Evolutionary conservation across 2,113 vertebrate genomes (phyloP).

Genomic region (Sceloporus undulatus): DNA sequence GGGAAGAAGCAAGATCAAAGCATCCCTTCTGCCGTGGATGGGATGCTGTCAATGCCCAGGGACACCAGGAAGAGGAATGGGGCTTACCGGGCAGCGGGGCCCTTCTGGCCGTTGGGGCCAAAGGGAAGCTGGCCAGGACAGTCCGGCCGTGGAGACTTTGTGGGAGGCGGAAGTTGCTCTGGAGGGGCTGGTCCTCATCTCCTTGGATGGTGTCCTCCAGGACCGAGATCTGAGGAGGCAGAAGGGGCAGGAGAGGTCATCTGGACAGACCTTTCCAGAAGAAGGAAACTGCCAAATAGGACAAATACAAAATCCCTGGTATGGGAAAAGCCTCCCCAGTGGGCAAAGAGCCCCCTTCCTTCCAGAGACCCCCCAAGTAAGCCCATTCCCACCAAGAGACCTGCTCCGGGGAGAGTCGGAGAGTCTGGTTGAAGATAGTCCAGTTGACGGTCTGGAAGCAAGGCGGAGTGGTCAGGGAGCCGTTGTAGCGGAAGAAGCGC

Average conservation of each 20-base stretch:
- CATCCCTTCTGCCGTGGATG: too few species aligned
- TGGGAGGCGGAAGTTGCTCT: constrained; percentile 57
- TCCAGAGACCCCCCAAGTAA: too few species aligned
- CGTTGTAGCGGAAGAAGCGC: constrained; percentile 84
- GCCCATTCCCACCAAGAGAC: constrained; percentile 54
- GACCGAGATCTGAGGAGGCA: constrained; percentile 45
- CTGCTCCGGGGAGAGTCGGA: constrained; percentile 81
- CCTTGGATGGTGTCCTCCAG: constrained; percentile 37
- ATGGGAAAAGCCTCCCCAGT: too few species aligned
- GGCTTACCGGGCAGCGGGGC: fast-evolving
- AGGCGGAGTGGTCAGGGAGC: constrained; percentile 89
- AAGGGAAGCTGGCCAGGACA: constrained; percentile 67
- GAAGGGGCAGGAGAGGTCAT: neutral
- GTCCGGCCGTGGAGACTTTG: constrained; percentile 25
- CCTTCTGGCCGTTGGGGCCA: fast-evolving
- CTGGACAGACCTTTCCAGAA: constrained; percentile 15
- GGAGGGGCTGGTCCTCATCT: neutral
- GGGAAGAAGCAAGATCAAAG: too few species aligned
- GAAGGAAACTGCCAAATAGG: constrained; percentile 9
- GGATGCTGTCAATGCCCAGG: too few species aligned
- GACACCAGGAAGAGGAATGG: too few species aligned
- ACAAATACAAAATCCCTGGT: neutral
- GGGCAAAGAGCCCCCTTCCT: neutral
- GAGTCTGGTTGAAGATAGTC: constrained; percentile 88
- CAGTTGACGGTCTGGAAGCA: constrained; percentile 87